Percentiles rank a stretch among this genome's conserved stretches.
phyloP scores from a whole-genome alignment of 2,888 invertebrate species.

The Drepana falcataria region DNA sequence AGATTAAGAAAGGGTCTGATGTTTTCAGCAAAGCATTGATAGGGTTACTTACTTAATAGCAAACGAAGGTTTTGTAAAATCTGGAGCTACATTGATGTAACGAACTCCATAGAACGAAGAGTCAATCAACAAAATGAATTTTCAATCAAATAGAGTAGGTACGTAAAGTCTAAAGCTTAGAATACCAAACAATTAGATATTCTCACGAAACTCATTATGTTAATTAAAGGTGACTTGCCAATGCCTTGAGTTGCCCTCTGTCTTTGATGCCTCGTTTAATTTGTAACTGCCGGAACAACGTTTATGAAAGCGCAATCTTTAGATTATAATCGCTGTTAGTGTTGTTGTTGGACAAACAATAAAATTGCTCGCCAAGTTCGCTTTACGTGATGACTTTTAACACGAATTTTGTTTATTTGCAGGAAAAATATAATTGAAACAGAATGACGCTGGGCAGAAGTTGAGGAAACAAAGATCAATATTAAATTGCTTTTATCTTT shows the following conservation, averaged over 20 bases:
- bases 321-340: conserved; percentile 10
- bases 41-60: background rate
- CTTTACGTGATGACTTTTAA: conserved; percentile 11
- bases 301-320: conserved; percentile 2
- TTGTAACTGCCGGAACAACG: background rate
- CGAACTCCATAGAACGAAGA: background rate
- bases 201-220: background rate
- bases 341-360: conserved; percentile 22
- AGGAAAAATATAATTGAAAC: conserved; percentile 5
- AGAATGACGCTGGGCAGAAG: background rate
- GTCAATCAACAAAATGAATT: background rate
- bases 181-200: background rate
- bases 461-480: background rate
- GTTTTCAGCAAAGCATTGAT: too few relatives aligned
- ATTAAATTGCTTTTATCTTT: background rate
- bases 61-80: background rate
- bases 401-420: conserved; percentile 14
- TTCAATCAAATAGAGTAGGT: background rate
- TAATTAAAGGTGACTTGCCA: background rate
- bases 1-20: too few relatives aligned
- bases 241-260: background rate
- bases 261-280: background rate
- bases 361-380: conserved; percentile 16
- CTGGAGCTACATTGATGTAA: background rate
- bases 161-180: background rate